A percentile compares a stretch with the other conserved stretches of the same genome.
Conservation (phyloP, 2,888 invertebrate species). For the Leptopterna dolabrata region DNA sequence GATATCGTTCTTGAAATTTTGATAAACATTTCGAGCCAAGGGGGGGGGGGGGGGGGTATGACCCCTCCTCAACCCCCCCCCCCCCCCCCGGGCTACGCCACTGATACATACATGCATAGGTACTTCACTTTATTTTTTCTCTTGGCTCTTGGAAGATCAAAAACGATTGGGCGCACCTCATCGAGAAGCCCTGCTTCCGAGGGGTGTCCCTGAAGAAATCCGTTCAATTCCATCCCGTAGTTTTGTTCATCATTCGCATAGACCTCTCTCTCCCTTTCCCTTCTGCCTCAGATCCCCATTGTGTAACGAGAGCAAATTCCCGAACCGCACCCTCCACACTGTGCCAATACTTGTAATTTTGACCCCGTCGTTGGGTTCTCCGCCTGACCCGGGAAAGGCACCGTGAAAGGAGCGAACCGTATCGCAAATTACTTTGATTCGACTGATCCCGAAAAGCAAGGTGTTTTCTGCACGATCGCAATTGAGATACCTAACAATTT, state of each 20-base stretch:
- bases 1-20: no score
- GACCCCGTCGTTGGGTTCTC: neutral
- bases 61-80: no score
- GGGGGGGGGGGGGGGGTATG: no score
- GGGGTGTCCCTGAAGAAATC: no score
- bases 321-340: neutral
- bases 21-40: no score
- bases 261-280: neutral
- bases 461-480: slow-evolving; percentile 1
- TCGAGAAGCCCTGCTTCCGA: no score
- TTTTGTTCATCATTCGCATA: neutral
- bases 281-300: neutral
- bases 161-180: no score
- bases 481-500: neutral
- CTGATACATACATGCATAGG: no score
- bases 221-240: neutral
- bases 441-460: neutral
- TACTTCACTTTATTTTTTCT: no score
- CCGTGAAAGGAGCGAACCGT: neutral
- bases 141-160: no score
- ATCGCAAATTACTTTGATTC: neutral
- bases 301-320: slow-evolving; percentile 23
- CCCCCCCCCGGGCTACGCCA: no score
- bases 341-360: slow-evolving; percentile 12
- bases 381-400: neutral